Base-by-base conservation (phyloP, 2,797 vertebrate species). In the Nannoperca obscura region DNA sequence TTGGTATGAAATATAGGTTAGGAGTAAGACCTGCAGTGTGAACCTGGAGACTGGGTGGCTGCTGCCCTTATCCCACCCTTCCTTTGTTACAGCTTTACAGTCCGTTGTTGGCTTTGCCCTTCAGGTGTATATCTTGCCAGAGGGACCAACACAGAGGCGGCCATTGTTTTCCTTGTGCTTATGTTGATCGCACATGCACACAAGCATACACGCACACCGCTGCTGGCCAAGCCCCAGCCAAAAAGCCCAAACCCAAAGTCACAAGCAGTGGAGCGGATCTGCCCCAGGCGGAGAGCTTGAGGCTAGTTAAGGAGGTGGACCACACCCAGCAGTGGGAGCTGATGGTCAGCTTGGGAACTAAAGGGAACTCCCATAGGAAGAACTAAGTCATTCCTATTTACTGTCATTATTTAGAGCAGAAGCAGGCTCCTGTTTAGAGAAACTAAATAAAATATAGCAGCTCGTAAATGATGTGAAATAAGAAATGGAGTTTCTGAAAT, bases 351-450 rank as follows among this genome's bases (percentile, higher is more conserved):
- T 74, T 75, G 71, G 65, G 79, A 89, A 78, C 80, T 20, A 22
- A 63, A 61, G 76, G 85, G 49, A 90, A 88, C 79, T 90, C 91
- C 88, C 90, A 79, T 38, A 78, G 89, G 88, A 92, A 88, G 88
- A 83, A 85, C 85, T 40, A 85, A 86, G 76, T 88, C 81, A 83
- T 85, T 89, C 49, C 86, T 90, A 74, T 87, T 89, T 78, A 74
- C 52, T 54, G 59, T 11, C 46, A 19, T 15, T 54, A 65, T 81
- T 80, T 42, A 64, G 61, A 74, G 17, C 47, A 74, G 49, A 83
- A 65, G 40, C 70, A 69, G 59, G 40, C 84, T 71, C 13, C 54
- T 46, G 30, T 82, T 84, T 19, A 1, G 22, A 38, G 30, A 36
- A 40, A 27, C 30, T 13, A 61, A 49, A 30, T 52, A 24, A 42